Base-by-base conservation (phyloP, 2,113 vertebrate genomes). In the Oncorhynchus kisutch region DNA sequence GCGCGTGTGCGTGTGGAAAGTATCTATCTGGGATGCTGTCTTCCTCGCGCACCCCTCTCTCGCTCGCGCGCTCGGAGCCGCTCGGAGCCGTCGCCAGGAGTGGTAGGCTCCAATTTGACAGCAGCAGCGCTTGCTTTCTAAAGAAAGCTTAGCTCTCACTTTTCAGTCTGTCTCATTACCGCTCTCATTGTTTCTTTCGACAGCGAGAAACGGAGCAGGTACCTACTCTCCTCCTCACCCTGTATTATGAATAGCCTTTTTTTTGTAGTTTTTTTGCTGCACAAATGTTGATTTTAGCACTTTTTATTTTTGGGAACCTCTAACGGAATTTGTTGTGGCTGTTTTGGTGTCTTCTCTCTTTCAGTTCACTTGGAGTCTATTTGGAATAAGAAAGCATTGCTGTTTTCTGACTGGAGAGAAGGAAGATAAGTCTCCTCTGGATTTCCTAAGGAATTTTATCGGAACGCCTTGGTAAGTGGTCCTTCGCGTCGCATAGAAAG, bases 341-440 rank as follows among this genome's bases (percentile, higher is more conserved):
- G 39, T 45, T 45, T 45, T 45, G 39, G 39, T 45, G 39, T 45
- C 39, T 45, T 89, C 85, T 94, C 86, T 89, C 90, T 94, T 95
- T 82, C 95, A 96, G 95, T 94, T 94, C 71, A 89, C 91, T 84
- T 83, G 79, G 93, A 94, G 94, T 94, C 95, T 93, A 90, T 95
- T 94, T 96, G 96, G 96, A 97, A 93, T 96, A 95, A 92, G 31
- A 68, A 92, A 91, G 90, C 93, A 90, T 74, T 87, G 92, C 93
- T 90, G 91, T 85, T 86, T 45, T 92, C 88, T 92, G 95, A 94
- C 94, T 94, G 92, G 91, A 90, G 93, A 86, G 88, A 92, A 90
- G 86, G 87, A 93, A 95, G 93, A 85, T 87, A 88, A 90, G 95
- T 94, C 95, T 96, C 94, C 92, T 96, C 94, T 88, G 93, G 95